phyloP scores from a whole-genome alignment of 2,888 invertebrate genomes.

The Philopedon plagiatum region DNA sequence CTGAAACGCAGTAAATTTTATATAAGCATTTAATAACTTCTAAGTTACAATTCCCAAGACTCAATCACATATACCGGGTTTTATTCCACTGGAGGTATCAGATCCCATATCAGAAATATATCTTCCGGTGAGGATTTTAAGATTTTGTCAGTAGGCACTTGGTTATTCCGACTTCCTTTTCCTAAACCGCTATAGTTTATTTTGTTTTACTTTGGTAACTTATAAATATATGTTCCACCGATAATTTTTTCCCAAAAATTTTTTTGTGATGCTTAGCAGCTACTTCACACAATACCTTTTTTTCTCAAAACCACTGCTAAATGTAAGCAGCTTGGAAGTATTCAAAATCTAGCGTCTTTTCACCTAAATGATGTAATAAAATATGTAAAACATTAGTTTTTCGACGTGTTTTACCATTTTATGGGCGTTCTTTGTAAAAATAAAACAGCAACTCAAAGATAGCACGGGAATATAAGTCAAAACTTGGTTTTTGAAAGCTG shows the following conservation, averaged over 20 bases:
- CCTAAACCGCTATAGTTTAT: not conserved
- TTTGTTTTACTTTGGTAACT: not conserved
- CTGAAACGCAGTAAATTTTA: not conserved
- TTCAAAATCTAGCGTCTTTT: not conserved
- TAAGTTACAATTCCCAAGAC: not conserved
- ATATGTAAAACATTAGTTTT: constrained; percentile 1
- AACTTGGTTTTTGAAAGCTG: not conserved
- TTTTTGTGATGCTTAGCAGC: too few species aligned
- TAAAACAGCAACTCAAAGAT: not conserved
- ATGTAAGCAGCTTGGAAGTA: not conserved
- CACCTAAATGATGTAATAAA: not conserved
- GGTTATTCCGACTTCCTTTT: not conserved
- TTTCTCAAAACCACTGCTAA: not conserved
- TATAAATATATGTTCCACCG: too few species aligned
- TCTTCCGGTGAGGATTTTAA: not conserved
- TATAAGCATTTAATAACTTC: not conserved
- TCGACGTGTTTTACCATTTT: not conserved
- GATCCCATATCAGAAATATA: not conserved
- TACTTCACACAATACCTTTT: not conserved
- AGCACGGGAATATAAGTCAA: not conserved
- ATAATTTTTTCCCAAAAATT: too few species aligned
- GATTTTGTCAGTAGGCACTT: not conserved
- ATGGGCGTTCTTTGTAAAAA: not conserved
- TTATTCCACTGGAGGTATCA: not conserved
- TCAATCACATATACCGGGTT: not conserved